Conservation (phyloP, 1,140 invertebrate species). For the Onthophagus taurus region DNA sequence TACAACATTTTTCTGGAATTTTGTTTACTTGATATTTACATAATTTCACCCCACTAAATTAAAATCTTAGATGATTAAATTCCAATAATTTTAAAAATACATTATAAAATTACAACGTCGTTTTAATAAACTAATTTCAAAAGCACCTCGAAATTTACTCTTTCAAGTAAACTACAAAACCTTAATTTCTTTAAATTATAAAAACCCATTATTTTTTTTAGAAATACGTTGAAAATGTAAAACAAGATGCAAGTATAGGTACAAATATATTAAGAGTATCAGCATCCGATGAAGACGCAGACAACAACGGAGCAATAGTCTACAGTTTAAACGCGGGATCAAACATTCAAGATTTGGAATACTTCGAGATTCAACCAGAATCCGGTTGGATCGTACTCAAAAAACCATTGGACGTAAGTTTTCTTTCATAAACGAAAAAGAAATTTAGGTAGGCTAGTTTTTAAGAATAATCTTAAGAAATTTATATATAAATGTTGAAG, state of each 20-base stretch:
- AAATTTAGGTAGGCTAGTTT: conserved; percentile 8
- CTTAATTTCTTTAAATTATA: not conserved
- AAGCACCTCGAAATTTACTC: no score
- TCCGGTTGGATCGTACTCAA: conserved; percentile 92
- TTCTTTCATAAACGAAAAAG: conserved; percentile 19
- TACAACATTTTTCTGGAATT: no score
- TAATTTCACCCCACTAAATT: no score
- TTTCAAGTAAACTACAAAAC: no score
- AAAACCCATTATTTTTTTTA: conserved; percentile 33
- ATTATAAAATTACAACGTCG: no score
- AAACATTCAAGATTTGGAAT: conserved; percentile 78
- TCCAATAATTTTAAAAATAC: no score
- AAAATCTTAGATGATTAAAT: no score
- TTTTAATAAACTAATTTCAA: no score
- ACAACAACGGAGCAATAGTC: conserved; percentile 91
- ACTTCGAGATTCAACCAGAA: conserved; percentile 92
- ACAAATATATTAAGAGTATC: conserved; percentile 90
- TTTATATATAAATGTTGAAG: conserved; percentile 1
- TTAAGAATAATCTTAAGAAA: not conserved
- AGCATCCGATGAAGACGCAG: conserved; percentile 90
- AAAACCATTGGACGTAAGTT: conserved; percentile 91
- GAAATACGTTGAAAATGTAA: conserved; percentile 95
- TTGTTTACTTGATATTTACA: no score
- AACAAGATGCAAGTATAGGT: conserved; percentile 91
- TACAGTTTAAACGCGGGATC: conserved; percentile 80